phyloP scores from a whole-genome alignment of 2,113 vertebrate genomes.

The Notechis scutatus region DNA sequence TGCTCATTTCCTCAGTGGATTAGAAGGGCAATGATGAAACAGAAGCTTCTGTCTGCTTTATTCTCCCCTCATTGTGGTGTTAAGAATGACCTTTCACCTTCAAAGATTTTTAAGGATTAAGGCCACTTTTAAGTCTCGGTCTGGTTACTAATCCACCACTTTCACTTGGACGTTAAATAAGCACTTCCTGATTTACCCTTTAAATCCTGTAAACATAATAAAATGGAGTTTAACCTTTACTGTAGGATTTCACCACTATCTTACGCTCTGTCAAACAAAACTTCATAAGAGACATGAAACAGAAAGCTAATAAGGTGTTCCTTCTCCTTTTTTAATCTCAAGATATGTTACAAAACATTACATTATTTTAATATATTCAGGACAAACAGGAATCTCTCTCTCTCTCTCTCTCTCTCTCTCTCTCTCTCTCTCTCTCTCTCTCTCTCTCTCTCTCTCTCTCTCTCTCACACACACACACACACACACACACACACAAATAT shows the following conservation, averaged over 20 bases:
- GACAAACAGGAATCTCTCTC: slow-evolving; percentile 49
- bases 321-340: slow-evolving; percentile 61
- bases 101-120: slow-evolving; percentile 91
- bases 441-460: too few relatives aligned
- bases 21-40: slow-evolving; percentile 75
- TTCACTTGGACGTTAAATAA: slow-evolving; percentile 84
- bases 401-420: too few relatives aligned
- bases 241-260: slow-evolving; percentile 79
- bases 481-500: neutral
- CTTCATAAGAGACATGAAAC: slow-evolving; percentile 69
- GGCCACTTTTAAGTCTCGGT: slow-evolving; percentile 81
- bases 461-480: neutral
- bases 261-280: slow-evolving; percentile 70
- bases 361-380: slow-evolving; percentile 77
- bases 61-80: slow-evolving; percentile 85
- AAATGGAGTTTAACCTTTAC: slow-evolving; percentile 84
- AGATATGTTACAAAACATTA: slow-evolving; percentile 76
- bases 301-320: slow-evolving; percentile 78
- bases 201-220: slow-evolving; percentile 84
- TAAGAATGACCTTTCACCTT: slow-evolving; percentile 89
- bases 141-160: slow-evolving; percentile 84
- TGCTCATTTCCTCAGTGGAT: slow-evolving; percentile 87
- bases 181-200: slow-evolving; percentile 80
- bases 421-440: neutral
- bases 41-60: slow-evolving; percentile 77